phyloP scores from a whole-genome alignment of 2,888 invertebrate species.

The Spatulosminthurus flaviceps region DNA sequence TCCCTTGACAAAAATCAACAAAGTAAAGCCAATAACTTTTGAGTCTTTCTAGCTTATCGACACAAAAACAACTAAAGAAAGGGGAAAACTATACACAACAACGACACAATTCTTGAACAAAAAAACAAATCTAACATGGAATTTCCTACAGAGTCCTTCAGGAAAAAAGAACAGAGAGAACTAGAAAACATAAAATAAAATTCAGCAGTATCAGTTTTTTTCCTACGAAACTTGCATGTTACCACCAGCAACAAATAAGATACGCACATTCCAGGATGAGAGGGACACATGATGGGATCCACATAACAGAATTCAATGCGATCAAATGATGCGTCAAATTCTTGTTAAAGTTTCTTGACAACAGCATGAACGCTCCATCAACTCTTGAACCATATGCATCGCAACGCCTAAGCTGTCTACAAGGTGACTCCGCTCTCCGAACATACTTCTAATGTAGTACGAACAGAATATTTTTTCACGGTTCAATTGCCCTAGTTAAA shows the following conservation, averaged over 20 bases:
- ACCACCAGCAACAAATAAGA: neutral
- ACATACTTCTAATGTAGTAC: neutral
- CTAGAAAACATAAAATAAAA: no score
- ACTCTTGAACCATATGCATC: slow-evolving; percentile 11
- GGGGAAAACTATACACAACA: neutral
- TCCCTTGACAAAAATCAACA: neutral
- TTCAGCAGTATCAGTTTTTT: neutral
- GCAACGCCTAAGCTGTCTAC: neutral
- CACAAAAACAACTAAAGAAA: neutral
- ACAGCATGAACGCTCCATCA: slow-evolving; percentile 18
- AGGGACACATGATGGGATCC: slow-evolving; percentile 1
- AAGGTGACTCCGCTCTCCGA: neutral
- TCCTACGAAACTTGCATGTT: neutral
- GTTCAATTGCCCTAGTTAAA: neutral
- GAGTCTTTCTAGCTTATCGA: neutral
- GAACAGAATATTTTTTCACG: neutral
- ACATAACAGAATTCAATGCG: neutral
- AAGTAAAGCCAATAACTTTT: neutral
- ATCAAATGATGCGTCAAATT: slow-evolving; percentile 18
- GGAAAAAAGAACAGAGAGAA: neutral
- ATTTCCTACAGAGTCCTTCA: neutral
- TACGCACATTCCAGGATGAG: neutral
- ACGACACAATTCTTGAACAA: neutral
- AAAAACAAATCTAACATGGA: neutral
- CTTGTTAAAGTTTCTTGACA: slow-evolving; percentile 18